Evolutionary conservation across 2,113 vertebrate genomes (phyloP), one percentile per base, ranked within the genome.

Genomic region (Bos indicus): DNA sequence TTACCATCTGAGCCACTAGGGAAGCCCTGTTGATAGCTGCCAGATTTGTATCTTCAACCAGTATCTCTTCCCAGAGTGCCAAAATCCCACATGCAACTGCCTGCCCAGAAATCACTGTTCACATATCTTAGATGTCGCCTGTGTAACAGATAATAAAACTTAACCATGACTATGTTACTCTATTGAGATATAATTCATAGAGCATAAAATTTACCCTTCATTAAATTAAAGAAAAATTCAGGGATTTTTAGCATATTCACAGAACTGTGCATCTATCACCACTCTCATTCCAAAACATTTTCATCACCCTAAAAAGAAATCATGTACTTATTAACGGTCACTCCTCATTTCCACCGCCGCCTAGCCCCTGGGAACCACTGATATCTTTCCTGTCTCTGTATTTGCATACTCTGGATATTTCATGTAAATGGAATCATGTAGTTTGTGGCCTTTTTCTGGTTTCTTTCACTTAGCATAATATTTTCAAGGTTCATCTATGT

Each of bases 201-300:
- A 56, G 40, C 15, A 7, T 91, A 93, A 93, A 91, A 90, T 88
- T 93, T 3, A 78, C 30, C 30, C 25, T 46, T 71, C 48, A 33
- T 16, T 81, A 21, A 81, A 81, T 51, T 81, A 21, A 81, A 51
- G 28, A 81, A 81, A 81, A 57, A 7, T 48, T 91, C 13, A 46
- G 16, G 48, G 13, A 9, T 92, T 93, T 93, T 67, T 93, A 88
- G 43, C 88, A 62, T 89, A 89, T 74, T 92, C 36, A 78, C 36
- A 86, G 46, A 89, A 19, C 36, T 91, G 33, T 78, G 9, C 14
- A 90, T 28, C 43, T 9, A 46, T 88, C 60, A 62, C 81, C 25
- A 86, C 54, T 88, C 19, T 89, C 62, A 96, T 95, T 96, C 48
- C 46, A 86, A 80, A 97, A 48, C 40, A 52, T 59, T 90, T 95